A percentile compares a stretch with the other conserved stretches of the same genome.
These are phyloP conservation scores for Ctenicera cuprea DNA, from an alignment of 2,888 invertebrate genomes.

Conservation along the genomic window DNA sequence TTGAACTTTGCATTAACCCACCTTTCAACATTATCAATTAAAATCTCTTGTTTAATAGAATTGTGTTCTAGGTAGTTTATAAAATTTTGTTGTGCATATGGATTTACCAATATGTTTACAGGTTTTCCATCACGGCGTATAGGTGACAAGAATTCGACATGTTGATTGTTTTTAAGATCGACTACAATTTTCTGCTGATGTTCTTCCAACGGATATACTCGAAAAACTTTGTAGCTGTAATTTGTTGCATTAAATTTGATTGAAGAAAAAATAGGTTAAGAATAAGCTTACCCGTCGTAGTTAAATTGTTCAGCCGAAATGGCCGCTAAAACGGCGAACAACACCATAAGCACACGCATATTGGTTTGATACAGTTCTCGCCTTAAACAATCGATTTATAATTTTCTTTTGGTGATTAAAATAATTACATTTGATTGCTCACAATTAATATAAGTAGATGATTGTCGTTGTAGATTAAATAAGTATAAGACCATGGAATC, in stretches of 20 bases:
- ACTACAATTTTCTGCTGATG: neutral
- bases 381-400: no score
- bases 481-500: no score
- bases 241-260: neutral
- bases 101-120: constrained; percentile 71
- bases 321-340: neutral
- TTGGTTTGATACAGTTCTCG: neutral
- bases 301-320: neutral
- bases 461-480: no score
- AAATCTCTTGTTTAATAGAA: constrained; percentile 70
- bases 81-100: constrained; percentile 68
- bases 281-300: constrained; percentile 26
- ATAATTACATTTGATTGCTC: no score
- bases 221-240: constrained; percentile 21
- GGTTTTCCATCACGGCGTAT: constrained; percentile 69
- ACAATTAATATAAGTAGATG: no score
- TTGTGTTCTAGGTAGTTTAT: constrained; percentile 65
- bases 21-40: constrained; percentile 73
- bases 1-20: constrained; percentile 63
- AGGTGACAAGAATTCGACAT: constrained; percentile 65
- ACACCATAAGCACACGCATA: neutral
- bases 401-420: neutral
- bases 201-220: constrained; percentile 15
- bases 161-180: neutral
- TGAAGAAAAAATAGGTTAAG: no score